Conservation (phyloP, 1,140 invertebrate species). For the Drosophila obscura region DNA sequence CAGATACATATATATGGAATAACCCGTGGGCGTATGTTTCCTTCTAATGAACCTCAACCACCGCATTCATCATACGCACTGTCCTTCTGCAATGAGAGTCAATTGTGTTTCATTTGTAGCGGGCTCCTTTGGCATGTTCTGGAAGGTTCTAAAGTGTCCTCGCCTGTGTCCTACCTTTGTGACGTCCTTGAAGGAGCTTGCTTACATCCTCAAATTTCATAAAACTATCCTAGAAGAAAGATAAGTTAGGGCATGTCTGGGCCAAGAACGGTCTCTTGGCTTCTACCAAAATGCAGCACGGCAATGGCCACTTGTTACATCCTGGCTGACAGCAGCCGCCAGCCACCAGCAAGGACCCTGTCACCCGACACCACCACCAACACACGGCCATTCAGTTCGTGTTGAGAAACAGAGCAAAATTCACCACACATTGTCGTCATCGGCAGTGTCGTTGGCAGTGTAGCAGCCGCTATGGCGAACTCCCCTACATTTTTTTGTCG, state of each 20-base stretch:
- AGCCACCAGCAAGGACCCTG: conserved; percentile 10
- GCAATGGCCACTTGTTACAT: conserved; percentile 67
- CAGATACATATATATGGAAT: conserved; percentile 9
- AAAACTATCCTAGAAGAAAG: neutral
- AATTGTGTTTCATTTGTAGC: no score
- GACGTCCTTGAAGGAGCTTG: neutral
- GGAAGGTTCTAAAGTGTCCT: no score
- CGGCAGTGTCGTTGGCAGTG: conserved; percentile 31
- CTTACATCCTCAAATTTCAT: conserved; percentile 2
- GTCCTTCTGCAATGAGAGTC: conserved; percentile 4
- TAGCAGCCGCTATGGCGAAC: neutral
- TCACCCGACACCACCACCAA: conserved; percentile 13
- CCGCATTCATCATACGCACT: conserved; percentile 36
- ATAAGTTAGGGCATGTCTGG: neutral
- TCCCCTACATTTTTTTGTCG: conserved; percentile 28
- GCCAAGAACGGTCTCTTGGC: conserved; percentile 16
- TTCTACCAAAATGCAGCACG: conserved; percentile 34
- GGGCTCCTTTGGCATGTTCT: no score
- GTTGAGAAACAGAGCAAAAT: conserved; percentile 38
- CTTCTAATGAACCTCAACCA: conserved; percentile 26
- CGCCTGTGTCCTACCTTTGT: no score
- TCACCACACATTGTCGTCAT: conserved; percentile 73
- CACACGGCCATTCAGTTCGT: conserved; percentile 6
- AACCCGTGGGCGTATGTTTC: conserved; percentile 11
- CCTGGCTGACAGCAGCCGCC: conserved; percentile 8